Conservation (phyloP, 2,113 vertebrate genomes). For the Mesocricetus auratus region DNA sequence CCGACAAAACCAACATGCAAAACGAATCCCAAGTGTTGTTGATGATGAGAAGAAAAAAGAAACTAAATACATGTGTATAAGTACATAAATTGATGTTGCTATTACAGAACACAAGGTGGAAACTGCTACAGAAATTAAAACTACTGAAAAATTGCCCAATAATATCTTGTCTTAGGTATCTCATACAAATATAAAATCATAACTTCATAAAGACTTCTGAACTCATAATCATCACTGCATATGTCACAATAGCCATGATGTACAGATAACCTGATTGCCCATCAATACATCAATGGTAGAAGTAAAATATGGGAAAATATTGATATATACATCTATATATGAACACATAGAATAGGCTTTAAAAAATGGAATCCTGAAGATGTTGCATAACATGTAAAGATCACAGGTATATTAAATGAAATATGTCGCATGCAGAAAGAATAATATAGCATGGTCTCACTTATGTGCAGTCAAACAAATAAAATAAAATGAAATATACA, state of each 20-base stretch:
- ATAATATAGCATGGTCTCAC: background rate
- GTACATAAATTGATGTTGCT: background rate
- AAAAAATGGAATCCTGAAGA: background rate
- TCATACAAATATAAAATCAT: background rate
- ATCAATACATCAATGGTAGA: background rate
- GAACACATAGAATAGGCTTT: background rate
- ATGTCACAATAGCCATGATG: background rate
- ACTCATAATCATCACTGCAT: too few species aligned
- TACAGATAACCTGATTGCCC: background rate
- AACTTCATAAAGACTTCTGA: background rate
- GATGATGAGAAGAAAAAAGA: background rate
- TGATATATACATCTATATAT: background rate
- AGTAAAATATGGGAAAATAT: background rate
- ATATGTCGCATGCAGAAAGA: background rate
- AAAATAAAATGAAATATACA: background rate
- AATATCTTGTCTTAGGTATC: background rate
- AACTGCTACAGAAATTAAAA: background rate
- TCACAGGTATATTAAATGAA: background rate
- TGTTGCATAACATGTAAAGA: background rate
- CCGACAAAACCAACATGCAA: background rate
- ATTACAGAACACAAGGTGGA: too few species aligned
- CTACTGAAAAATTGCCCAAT: background rate
- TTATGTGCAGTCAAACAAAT: background rate
- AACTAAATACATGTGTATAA: background rate
- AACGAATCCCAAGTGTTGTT: too few species aligned